phyloP scores from a whole-genome alignment of 2,888 invertebrate species.

The Monopis laevigella region DNA sequence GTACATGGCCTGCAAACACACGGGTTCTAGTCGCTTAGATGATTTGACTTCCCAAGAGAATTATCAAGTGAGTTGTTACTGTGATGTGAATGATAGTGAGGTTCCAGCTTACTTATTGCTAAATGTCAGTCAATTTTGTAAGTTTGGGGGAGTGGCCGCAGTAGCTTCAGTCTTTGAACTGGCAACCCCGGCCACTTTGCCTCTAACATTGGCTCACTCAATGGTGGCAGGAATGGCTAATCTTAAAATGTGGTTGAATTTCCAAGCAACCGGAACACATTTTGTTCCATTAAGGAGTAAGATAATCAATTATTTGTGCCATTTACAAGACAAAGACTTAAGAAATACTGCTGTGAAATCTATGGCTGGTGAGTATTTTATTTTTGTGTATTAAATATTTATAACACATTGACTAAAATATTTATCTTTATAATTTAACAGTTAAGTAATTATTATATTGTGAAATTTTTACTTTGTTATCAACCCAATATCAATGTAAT shows the following conservation, averaged over 20 bases:
- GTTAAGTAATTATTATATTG: no score
- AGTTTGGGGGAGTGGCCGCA: conserved; percentile 87
- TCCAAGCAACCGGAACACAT: conserved; percentile 86
- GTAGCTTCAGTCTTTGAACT: conserved; percentile 88
- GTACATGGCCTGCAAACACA: conserved; percentile 87
- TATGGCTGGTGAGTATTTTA: conserved; percentile 78
- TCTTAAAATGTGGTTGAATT: conserved; percentile 93
- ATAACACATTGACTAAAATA: no score
- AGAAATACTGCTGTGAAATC: conserved; percentile 88
- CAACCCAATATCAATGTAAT: no score
- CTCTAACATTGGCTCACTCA: conserved; percentile 89
- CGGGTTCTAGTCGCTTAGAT: conserved; percentile 81
- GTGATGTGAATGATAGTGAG: conserved; percentile 94
- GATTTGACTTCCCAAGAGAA: conserved; percentile 88
- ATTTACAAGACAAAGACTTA: conserved; percentile 89
- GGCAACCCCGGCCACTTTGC: conserved; percentile 76
- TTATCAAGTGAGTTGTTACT: conserved; percentile 79
- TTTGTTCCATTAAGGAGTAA: conserved; percentile 88
- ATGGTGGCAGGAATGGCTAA: conserved; percentile 93
- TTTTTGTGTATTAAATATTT: no score
- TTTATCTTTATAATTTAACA: no score
- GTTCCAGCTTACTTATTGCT: conserved; percentile 89
- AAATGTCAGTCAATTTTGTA: conserved; percentile 94
- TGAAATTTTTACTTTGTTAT: no score
- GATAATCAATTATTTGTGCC: conserved; percentile 93